These are phyloP conservation scores for Phorcus lineatus DNA, from an alignment of 2,888 invertebrate species.

Conservation along the genomic window DNA sequence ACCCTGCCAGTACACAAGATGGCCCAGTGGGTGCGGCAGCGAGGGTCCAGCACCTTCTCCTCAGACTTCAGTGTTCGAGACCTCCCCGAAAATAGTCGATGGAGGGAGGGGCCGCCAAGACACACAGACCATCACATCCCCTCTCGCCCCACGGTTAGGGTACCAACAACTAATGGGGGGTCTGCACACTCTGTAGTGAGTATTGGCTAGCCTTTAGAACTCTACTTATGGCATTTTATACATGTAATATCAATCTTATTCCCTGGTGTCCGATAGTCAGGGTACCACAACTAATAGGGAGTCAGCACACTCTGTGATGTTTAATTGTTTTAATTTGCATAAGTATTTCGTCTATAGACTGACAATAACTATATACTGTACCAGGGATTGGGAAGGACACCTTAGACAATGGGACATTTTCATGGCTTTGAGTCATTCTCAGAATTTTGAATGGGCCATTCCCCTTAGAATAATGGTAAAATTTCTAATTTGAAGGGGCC, in stretches of 20 bases:
- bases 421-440: too few relatives aligned
- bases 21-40: constrained; percentile 59
- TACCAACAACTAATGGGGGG: constrained; percentile 25
- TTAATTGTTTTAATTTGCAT: constrained; percentile 10
- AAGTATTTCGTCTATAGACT: constrained; percentile 14
- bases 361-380: not conserved
- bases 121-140: not conserved
- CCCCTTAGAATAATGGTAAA: too few relatives aligned
- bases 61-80: not conserved
- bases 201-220: constrained; percentile 3
- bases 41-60: constrained; percentile 19
- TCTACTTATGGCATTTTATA: too few relatives aligned
- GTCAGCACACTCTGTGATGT: not conserved
- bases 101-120: constrained; percentile 1
- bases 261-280: not conserved
- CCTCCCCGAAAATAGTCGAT: constrained; percentile 20
- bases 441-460: too few relatives aligned
- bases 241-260: too few relatives aligned
- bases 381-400: too few relatives aligned
- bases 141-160: not conserved
- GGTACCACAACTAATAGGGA: constrained; percentile 22
- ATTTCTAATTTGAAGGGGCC: too few relatives aligned
- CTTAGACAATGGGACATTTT: too few relatives aligned
- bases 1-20: constrained; percentile 44
- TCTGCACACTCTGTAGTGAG: not conserved